Evolutionary conservation across 2,888 invertebrate species (phyloP).

Genomic region (Seladonia tumulorum): DNA sequence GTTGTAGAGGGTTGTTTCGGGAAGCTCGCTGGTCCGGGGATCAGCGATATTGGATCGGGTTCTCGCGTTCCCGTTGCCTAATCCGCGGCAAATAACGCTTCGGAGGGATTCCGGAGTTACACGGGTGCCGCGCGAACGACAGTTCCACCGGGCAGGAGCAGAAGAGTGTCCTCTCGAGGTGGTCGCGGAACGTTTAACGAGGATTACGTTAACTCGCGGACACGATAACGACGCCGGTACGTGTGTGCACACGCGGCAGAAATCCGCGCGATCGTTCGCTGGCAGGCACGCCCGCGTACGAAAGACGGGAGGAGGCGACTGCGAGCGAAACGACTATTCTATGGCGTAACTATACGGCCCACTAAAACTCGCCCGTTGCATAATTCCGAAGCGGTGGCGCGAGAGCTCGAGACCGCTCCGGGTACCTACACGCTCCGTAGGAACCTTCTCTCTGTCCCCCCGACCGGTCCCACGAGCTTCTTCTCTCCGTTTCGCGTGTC

Average conservation of each 20-base stretch:
- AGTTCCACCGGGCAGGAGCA: neutral
- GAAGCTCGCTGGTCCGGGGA: neutral
- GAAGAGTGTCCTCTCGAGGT: slow-evolving; percentile 51
- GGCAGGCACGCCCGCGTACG: slow-evolving; percentile 16
- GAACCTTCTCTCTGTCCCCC: slow-evolving; percentile 47
- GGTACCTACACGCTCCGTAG: slow-evolving; percentile 57
- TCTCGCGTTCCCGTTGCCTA: neutral
- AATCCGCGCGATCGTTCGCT: slow-evolving; percentile 25
- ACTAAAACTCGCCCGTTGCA: slow-evolving; percentile 82
- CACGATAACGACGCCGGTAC: slow-evolving; percentile 22
- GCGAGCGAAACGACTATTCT: slow-evolving; percentile 66
- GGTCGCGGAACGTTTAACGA: slow-evolving; percentile 76
- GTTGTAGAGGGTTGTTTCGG: neutral
- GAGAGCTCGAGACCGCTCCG: neutral
- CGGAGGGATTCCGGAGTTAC: slow-evolving; percentile 5
- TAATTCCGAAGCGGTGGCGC: slow-evolving; percentile 71
- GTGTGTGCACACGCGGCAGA: slow-evolving; percentile 29
- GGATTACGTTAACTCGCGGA: slow-evolving; percentile 20
- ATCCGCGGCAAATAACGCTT: slow-evolving; percentile 17
- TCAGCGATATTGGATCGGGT: slow-evolving; percentile 5
- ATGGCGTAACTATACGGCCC: slow-evolving; percentile 82
- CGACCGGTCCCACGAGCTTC: neutral
- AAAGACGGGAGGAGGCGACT: slow-evolving; percentile 48
- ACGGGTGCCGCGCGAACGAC: slow-evolving; percentile 2
- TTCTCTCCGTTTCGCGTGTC: slow-evolving; percentile 20